Conservation (phyloP, 2,113 vertebrate genomes). For the Chloroceryle aenea region DNA sequence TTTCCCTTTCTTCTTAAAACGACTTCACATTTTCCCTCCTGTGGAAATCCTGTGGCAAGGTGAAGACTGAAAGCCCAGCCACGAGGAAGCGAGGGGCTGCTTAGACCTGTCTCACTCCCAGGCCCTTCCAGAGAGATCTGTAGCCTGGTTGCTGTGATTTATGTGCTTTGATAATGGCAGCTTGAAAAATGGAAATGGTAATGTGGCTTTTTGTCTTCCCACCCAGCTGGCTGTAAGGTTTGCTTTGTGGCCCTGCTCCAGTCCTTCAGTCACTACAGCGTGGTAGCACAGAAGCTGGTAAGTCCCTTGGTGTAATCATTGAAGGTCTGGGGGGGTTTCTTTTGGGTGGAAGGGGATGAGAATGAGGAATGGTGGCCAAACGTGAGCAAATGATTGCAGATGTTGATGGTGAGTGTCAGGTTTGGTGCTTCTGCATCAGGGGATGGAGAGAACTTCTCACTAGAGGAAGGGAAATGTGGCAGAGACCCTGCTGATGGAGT, state of each 20-base stretch:
- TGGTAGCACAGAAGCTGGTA: slow-evolving; percentile 90
- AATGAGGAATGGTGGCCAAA: neutral
- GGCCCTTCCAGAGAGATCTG: neutral
- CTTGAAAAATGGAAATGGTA: neutral
- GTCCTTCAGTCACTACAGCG: slow-evolving; percentile 93
- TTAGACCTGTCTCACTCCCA: neutral
- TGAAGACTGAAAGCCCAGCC: neutral
- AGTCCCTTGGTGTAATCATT: slow-evolving; percentile 2
- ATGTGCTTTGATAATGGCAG: neutral
- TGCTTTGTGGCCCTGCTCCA: slow-evolving; percentile 91
- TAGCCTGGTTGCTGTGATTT: neutral
- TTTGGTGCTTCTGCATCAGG: neutral
- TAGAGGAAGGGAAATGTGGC: neutral
- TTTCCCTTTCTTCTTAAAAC: neutral
- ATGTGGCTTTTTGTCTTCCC: neutral
- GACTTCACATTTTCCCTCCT: neutral
- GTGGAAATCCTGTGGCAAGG: neutral
- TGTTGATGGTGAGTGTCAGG: neutral
- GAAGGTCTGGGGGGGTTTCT: neutral
- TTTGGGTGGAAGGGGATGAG: neutral
- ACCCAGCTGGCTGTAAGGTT: slow-evolving; percentile 88
- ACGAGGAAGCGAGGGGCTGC: neutral
- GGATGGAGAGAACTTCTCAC: neutral
- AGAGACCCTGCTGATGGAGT: too few relatives aligned
- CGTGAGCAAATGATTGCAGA: neutral